Evolutionary conservation across 2,888 invertebrate species (phyloP), one percentile per base, ranked within the genome.

Genomic region (Ypsolopha sequella): DNA sequence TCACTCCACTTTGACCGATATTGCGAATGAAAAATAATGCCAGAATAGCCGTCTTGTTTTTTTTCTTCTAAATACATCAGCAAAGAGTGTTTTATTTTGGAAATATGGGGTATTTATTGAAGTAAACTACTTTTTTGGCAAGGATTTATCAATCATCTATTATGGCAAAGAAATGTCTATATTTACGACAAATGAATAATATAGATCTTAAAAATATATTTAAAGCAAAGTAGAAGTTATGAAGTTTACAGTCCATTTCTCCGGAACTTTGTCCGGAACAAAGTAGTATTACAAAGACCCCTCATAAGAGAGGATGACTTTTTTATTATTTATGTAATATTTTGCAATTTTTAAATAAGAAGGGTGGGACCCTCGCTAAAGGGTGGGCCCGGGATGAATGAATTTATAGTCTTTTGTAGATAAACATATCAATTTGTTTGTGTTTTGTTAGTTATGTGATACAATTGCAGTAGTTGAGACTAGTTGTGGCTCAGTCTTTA

Each of bases 351-450:
- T 80, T 85, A 71, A 84, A 80, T 66, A 68, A 75, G 76, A 79
- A 84, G 86, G 86, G 85, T 80, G 80, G 70, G 68, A 84, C 86
- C 84, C 70, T 76, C 61, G 61, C 71, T 77, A 85, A 86, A 86
- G 86, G 86, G 86, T 85, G 84, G 80, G 82, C 76, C 63, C 61
- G 14, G 43, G 44, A 36, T 76, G 78, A 80, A 82, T 84, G 82
- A 82, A 75, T 82, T 85, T 85, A 81, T 82, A 74, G 80, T 76
- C 68, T 76, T 76, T 70, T 79, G 81, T 82, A 85, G 85, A 85
- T 85, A 85, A 85, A 85, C 85, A 85, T 84, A 85, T 85, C 85
- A 85, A 85, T 85, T 85, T 85, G 85, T 85, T 81, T 73, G 78
- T 80, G 80, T 78, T 84, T 84, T 84, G 85, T 84, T 74, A 73